Conservation (phyloP, 2,113 vertebrate species). For the Pachycephala philippinensis region DNA sequence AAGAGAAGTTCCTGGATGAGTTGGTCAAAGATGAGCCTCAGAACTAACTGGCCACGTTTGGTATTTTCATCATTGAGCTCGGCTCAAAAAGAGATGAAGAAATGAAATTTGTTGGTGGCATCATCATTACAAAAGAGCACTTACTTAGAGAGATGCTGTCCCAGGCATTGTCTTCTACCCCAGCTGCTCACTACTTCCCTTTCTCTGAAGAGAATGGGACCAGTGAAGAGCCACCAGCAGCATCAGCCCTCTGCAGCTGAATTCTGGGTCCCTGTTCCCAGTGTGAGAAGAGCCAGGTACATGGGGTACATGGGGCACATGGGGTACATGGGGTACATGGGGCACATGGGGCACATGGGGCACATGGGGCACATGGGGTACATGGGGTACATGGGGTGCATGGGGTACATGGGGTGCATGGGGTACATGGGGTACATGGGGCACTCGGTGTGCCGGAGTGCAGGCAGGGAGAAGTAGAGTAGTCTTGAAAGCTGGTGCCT, state of each 20-base stretch:
- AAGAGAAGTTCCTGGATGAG: background rate
- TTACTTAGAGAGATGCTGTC: background rate
- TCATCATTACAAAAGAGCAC: background rate
- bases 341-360: too few relatives aligned
- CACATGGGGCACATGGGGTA: too few relatives aligned
- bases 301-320: too few relatives aligned
- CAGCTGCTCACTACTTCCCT: background rate
- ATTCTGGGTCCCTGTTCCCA: background rate
- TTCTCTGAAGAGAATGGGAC: background rate
- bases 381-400: too few relatives aligned
- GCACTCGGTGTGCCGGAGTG: fast-evolving
- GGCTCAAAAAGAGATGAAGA: background rate
- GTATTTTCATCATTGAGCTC: background rate
- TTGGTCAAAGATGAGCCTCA: background rate
- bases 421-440: fast-evolving
- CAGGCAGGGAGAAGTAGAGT: background rate
- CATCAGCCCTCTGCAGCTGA: background rate
- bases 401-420: too few relatives aligned
- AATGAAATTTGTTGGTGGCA: background rate
- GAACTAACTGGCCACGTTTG: background rate
- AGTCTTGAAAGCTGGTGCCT: background rate
- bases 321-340: too few relatives aligned
- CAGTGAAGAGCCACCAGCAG: background rate
- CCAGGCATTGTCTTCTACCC: background rate
- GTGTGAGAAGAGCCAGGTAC: background rate